Evolutionary conservation across 1,140 invertebrate species (phyloP).

Genomic region (Hirudo medicinalis): DNA sequence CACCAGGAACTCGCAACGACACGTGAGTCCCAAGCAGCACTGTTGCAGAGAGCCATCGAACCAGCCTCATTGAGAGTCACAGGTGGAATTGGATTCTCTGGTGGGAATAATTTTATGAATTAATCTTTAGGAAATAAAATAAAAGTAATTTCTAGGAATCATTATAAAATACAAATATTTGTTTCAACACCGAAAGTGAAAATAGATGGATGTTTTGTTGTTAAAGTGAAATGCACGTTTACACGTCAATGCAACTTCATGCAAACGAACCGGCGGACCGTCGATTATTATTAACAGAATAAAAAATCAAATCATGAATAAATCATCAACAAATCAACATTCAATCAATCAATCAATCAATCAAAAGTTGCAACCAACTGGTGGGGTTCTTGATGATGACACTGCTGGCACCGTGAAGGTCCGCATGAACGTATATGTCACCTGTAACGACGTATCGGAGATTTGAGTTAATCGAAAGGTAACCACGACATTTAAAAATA

Average conservation of each 20-base stretch:
- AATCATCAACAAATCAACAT: neutral
- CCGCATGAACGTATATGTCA: conserved; percentile 49
- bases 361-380: conserved; percentile 24
- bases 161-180: too few species aligned
- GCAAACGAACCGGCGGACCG: too few species aligned
- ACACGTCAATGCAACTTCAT: too few species aligned
- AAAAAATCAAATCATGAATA: neutral
- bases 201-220: too few species aligned
- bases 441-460: conserved; percentile 25
- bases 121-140: too few species aligned
- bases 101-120: neutral
- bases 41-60: conserved; percentile 89
- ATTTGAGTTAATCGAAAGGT: neutral
- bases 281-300: too few species aligned
- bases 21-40: conserved; percentile 92
- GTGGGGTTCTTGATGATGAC: conserved; percentile 81
- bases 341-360: neutral
- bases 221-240: too few species aligned
- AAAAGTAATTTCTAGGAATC: too few species aligned
- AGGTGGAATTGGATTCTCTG: conserved; percentile 50
- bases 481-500: conserved; percentile 14
- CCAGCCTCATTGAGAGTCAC: conserved; percentile 92
- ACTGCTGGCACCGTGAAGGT: conserved; percentile 85
- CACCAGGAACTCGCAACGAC: conserved; percentile 88
- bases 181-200: too few species aligned